phyloP scores from a whole-genome alignment of 2,888 invertebrate genomes.

The Coleophora deauratella region DNA sequence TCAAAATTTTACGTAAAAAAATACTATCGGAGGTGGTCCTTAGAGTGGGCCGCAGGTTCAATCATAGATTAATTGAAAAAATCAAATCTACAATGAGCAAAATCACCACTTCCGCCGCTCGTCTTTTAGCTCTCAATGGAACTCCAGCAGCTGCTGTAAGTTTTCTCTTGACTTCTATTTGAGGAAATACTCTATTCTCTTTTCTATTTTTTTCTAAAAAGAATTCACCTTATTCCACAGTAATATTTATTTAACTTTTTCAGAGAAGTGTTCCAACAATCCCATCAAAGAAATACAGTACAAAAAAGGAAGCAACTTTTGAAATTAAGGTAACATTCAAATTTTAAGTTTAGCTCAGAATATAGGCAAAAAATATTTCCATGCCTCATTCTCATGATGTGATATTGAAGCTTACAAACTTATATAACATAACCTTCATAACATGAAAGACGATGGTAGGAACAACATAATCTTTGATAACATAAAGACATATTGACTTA shows the following conservation, averaged over 20 bases:
- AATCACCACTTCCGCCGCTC: slow-evolving; percentile 49
- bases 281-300: slow-evolving; percentile 69
- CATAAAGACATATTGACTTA: too few species aligned
- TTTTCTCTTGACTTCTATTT: slow-evolving; percentile 15
- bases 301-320: slow-evolving; percentile 75
- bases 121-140: slow-evolving; percentile 36
- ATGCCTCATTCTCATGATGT: too few species aligned
- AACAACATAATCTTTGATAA: too few species aligned
- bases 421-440: slow-evolving; percentile 70
- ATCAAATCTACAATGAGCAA: slow-evolving; percentile 55
- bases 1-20: background rate
- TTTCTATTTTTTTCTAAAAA: slow-evolving; percentile 3
- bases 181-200: too few species aligned
- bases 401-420: slow-evolving; percentile 22
- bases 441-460: too few species aligned
- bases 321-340: slow-evolving; percentile 69
- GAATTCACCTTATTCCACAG: background rate
- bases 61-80: slow-evolving; percentile 50
- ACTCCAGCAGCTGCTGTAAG: slow-evolving; percentile 41
- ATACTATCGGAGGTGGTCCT: slow-evolving; percentile 29
- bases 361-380: too few species aligned
- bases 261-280: slow-evolving; percentile 52
- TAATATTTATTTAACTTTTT: slow-evolving; percentile 17
- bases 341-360: background rate
- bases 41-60: slow-evolving; percentile 35